A percentile compares a stretch with the other conserved stretches of the same genome.
Conservation (phyloP, 1,140 invertebrate species). For the Zaprionus capensis region DNA sequence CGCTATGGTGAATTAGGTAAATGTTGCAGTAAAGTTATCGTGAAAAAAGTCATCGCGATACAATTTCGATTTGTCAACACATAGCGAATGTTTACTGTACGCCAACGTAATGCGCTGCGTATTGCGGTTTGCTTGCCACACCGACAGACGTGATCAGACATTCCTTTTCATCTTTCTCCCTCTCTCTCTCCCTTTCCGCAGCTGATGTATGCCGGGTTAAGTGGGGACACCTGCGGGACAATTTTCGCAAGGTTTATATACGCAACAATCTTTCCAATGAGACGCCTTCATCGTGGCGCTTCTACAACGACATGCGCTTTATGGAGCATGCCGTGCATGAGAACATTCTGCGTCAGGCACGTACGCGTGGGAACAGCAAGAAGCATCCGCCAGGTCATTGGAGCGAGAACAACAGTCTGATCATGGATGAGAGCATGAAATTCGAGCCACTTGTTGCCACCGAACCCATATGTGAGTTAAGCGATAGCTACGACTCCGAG, state of each 20-base stretch:
- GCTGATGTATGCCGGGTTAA: slow-evolving; percentile 77
- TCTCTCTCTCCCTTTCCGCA: slow-evolving; percentile 19
- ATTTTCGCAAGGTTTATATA: slow-evolving; percentile 79
- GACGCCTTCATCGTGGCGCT: slow-evolving; percentile 75
- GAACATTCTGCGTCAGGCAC: slow-evolving; percentile 72
- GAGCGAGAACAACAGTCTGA: slow-evolving; percentile 64
- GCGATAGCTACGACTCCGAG: slow-evolving; percentile 74
- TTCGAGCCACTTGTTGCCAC: slow-evolving; percentile 56
- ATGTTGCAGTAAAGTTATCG: neutral
- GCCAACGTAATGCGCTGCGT: slow-evolving; percentile 1
- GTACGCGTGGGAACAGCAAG: slow-evolving; percentile 49
- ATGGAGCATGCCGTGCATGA: slow-evolving; percentile 77
- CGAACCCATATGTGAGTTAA: slow-evolving; percentile 70
- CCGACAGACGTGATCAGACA: neutral
- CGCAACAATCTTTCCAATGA: slow-evolving; percentile 76
- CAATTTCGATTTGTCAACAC: neutral
- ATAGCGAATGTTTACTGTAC: neutral
- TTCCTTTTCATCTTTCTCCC: neutral
- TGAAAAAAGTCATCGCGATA: neutral
- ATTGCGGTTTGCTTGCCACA: slow-evolving; percentile 16
- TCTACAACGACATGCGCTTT: slow-evolving; percentile 80
- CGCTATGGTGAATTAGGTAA: neutral
- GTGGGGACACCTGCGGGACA: slow-evolving; percentile 76
- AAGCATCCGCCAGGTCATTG: slow-evolving; percentile 57
- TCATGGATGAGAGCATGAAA: slow-evolving; percentile 48